A percentile compares a stretch with the other conserved stretches of the same genome.
These are phyloP conservation scores for Festucalex cinctus DNA, from an alignment of 2,113 vertebrate species.

Conservation along the genomic window DNA sequence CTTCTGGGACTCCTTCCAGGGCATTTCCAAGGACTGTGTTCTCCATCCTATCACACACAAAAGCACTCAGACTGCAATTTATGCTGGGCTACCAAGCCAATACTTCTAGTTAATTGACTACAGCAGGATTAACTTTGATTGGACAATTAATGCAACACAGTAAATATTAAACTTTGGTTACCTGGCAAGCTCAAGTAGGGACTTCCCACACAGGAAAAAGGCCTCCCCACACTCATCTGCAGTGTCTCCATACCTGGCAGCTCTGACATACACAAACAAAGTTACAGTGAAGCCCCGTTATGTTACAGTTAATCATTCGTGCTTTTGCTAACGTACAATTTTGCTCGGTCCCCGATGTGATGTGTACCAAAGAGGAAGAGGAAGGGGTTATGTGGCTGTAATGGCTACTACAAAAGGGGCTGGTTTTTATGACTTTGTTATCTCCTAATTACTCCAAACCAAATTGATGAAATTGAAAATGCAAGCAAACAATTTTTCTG, in stretches of 20 bases:
- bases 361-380: too few relatives aligned
- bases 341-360: too few relatives aligned
- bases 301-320: not conserved
- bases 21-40: slow-evolving; percentile 94
- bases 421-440: too few relatives aligned
- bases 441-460: too few relatives aligned
- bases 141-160: too few relatives aligned
- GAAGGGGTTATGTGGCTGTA: too few relatives aligned
- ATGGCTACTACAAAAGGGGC: too few relatives aligned
- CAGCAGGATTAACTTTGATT: too few relatives aligned
- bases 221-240: slow-evolving; percentile 96
- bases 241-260: slow-evolving; percentile 90
- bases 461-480: too few relatives aligned
- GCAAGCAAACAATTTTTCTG: too few relatives aligned
- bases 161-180: not conserved
- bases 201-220: slow-evolving; percentile 93
- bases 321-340: too few relatives aligned
- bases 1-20: slow-evolving; percentile 91
- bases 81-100: not conserved
- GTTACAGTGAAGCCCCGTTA: not conserved
- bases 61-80: not conserved
- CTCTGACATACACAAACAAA: slow-evolving; percentile 64
- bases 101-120: too few relatives aligned
- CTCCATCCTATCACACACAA: slow-evolving; percentile 76
- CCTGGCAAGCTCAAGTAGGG: slow-evolving; percentile 91